Conservation (phyloP, 2,888 invertebrate species). For the Caenorhabditis sp. region DNA sequence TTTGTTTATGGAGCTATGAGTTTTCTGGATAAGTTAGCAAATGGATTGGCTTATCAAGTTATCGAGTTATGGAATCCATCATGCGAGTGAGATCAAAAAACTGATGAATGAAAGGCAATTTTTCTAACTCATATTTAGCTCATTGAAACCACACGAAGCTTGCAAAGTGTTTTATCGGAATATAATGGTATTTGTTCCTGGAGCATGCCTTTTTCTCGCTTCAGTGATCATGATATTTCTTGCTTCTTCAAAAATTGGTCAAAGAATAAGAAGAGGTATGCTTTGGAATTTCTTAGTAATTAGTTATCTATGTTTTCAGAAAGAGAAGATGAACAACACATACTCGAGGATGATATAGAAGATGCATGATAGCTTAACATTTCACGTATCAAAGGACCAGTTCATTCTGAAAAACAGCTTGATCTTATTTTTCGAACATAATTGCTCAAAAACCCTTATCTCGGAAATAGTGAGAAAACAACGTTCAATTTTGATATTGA, state of each 20-base stretch:
- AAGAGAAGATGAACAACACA: conserved; percentile 32
- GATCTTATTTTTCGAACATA: no score
- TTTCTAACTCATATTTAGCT: conserved; percentile 19
- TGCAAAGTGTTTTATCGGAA: conserved; percentile 62
- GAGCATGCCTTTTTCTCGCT: conserved; percentile 56
- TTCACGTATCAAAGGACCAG: no score
- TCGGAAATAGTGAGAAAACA: no score
- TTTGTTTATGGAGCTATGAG: conserved; percentile 92
- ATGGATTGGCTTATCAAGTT: conserved; percentile 84
- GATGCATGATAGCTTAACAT: no score
- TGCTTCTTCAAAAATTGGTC: conserved; percentile 51
- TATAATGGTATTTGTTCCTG: conserved; percentile 66
- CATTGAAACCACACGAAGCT: conserved; percentile 38
- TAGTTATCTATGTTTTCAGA: not conserved
- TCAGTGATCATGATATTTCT: conserved; percentile 55
- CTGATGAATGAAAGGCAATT: no score
- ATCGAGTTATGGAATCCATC: conserved; percentile 82
- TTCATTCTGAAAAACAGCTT: no score
- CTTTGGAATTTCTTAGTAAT: not conserved
- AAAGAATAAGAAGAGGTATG: conserved; percentile 29
- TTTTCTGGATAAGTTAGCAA: conserved; percentile 89
- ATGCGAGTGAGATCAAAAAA: conserved; percentile 61
- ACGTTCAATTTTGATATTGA: no score
- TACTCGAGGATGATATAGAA: conserved; percentile 22
- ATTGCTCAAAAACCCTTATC: no score